Evolutionary conservation across 2,113 vertebrate species (phyloP).

Genomic region (Psettodes erumei): DNA sequence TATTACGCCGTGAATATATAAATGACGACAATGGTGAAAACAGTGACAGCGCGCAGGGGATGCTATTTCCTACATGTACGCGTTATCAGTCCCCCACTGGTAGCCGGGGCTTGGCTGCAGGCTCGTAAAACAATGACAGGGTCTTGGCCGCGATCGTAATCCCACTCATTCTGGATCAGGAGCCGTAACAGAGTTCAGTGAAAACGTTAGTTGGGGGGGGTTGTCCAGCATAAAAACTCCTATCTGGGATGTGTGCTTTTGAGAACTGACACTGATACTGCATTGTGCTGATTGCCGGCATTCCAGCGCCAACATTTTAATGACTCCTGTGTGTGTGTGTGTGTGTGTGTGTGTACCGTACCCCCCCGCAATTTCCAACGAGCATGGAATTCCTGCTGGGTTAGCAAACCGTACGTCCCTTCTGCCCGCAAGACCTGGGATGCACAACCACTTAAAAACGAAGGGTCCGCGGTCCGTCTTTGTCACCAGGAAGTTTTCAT

Average conservation of each 20-base stretch:
- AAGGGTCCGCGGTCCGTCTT: constrained; percentile 30
- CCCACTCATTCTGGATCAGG: not conserved
- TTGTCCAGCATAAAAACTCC: not conserved
- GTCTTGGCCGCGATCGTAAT: not conserved
- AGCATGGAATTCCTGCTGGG: constrained; percentile 36
- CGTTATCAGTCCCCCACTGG: constrained; percentile 17
- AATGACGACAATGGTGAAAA: constrained; percentile 16
- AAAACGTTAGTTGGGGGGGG: not conserved
- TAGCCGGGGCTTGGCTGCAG: constrained; percentile 14
- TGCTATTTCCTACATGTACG: constrained; percentile 11
- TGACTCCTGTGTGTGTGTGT: no score
- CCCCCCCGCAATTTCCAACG: no score
- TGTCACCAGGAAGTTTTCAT: not conserved
- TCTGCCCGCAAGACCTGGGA: constrained; percentile 26
- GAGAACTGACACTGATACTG: constrained; percentile 3
- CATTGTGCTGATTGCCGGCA: constrained; percentile 11
- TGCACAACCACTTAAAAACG: constrained; percentile 25
- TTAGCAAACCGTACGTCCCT: constrained; percentile 35
- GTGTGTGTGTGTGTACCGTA: no score
- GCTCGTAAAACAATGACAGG: not conserved
- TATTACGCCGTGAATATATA: constrained; percentile 1
- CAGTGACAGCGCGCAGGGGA: not conserved
- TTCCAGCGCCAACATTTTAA: constrained; percentile 35
- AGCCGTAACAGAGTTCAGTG: not conserved
- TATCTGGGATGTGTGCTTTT: not conserved